Conservation (phyloP, 2,888 invertebrate species). For the Octonoba sinensis region DNA sequence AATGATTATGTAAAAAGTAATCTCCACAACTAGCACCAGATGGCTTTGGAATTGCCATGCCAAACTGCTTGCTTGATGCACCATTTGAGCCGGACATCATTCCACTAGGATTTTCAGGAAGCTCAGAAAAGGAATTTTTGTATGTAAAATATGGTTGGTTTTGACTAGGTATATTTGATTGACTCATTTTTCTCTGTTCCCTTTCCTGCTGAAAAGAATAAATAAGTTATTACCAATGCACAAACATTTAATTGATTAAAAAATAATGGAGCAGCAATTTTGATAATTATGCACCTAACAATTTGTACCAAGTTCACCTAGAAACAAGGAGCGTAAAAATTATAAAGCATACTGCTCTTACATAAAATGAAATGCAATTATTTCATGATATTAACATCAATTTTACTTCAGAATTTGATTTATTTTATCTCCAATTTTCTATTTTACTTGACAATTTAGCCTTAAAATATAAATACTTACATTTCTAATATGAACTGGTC, state of each 20-base stretch:
- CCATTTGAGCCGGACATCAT: not conserved
- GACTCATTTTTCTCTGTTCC: slow-evolving; percentile 3
- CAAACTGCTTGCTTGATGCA: slow-evolving; percentile 27
- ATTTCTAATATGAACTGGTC: not conserved
- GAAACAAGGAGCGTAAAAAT: not conserved
- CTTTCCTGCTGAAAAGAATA: slow-evolving; percentile 28
- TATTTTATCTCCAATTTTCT: not conserved
- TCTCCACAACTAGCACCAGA: slow-evolving; percentile 12
- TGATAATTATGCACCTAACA: too few relatives aligned
- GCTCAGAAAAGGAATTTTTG: slow-evolving; percentile 32
- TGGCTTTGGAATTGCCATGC: slow-evolving; percentile 24
- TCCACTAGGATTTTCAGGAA: slow-evolving; percentile 28
- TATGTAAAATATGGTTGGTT: slow-evolving; percentile 35
- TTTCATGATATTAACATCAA: too few relatives aligned
- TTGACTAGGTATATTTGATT: too few relatives aligned
- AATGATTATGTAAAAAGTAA: slow-evolving; percentile 63
- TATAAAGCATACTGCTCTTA: not conserved
- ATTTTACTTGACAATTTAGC: not conserved
- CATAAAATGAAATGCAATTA: not conserved
- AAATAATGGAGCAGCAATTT: too few relatives aligned
- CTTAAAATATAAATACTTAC: not conserved
- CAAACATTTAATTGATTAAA: not conserved
- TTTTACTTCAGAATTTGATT: not conserved
- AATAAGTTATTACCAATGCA: not conserved
- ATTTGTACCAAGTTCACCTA: not conserved